Percentiles rank a stretch among this genome's conserved stretches.
Evolutionary conservation across 2,888 invertebrate species (phyloP).

Genomic region (Latrodectus hesperus): DNA sequence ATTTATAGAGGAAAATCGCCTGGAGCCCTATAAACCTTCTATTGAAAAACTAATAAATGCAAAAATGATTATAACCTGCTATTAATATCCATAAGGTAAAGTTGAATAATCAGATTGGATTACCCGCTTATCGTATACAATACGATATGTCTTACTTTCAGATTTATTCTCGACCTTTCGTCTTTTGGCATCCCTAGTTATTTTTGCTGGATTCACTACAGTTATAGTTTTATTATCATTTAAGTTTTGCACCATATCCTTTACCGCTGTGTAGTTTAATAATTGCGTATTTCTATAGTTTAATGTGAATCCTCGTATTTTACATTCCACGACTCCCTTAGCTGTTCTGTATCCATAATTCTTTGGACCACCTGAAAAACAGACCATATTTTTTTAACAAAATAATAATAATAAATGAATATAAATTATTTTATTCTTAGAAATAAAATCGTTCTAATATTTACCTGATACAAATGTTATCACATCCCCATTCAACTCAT

Average conservation of each 20-base stretch:
- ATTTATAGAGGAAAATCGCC: neutral
- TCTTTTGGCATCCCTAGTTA: neutral
- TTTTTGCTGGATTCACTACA: neutral
- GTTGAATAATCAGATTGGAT: neutral
- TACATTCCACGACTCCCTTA: neutral
- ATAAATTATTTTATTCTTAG: neutral
- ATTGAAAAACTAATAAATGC: too few relatives aligned
- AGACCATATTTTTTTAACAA: neutral
- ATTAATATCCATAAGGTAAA: neutral
- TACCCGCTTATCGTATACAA: neutral
- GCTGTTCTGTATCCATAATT: neutral
- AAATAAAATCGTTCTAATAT: neutral
- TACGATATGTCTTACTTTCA: neutral
- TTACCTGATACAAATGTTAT: constrained; percentile 20
- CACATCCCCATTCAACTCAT: neutral
- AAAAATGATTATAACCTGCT: neutral
- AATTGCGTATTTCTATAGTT: constrained; percentile 9
- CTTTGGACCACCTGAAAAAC: neutral
- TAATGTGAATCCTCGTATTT: neutral
- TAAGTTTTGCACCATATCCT: neutral
- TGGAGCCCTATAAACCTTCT: neutral
- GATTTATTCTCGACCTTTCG: neutral
- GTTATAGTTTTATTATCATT: neutral
- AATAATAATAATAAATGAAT: neutral
- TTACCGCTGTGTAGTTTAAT: neutral